Evolutionary conservation across 2,797 vertebrate genomes (phyloP), one percentile per base, ranked within the genome.

Genomic region (Atherinosoma microstoma): DNA sequence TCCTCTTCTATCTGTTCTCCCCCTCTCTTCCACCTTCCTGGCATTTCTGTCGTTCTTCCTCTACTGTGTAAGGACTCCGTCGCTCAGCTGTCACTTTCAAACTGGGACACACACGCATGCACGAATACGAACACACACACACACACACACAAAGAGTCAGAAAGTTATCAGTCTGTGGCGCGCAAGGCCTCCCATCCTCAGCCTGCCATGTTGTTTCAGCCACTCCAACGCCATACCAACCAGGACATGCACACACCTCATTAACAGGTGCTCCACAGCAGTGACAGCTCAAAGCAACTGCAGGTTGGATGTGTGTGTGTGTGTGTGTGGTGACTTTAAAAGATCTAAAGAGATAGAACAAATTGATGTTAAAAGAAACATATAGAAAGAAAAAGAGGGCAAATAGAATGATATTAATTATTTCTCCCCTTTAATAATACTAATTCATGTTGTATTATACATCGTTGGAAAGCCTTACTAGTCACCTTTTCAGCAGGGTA

Each of bases 11-110:
- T 16, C n/a, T 32, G 13, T 51, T 51, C n/a, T 12, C 24, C n/a
- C 42, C 5, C 36, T 27, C 16, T 45, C 42, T 1, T n/a, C 27
- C 18, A 58, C 61, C 67, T 54, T 51, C 62, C 57, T 58, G 15
- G 32, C 75, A 80, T 90, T 59, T 77, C 74, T 82, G 35, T 67
- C 83, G 61, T 91, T 91, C 88, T 83, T 75, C 84, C 80, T 77
- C 79, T 82, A 69, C 87, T 74, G 84, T 85, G 90, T 91, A 90
- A 92, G 82, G 77, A 72, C 74, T 80, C 78, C 57, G 78, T 85
- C 76, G 83, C 85, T 90, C 92, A 91, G 89, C 89, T 92, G 91
- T 91, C 85, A 85, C 86, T 89, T 84, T 90, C 71, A 87, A 89
- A 91, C 85, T 79, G 84, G 81, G 80, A 77, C 83, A 67, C 27